Evolutionary conservation across 2,113 vertebrate genomes (phyloP).

Genomic region (Galemys pyrenaicus): DNA sequence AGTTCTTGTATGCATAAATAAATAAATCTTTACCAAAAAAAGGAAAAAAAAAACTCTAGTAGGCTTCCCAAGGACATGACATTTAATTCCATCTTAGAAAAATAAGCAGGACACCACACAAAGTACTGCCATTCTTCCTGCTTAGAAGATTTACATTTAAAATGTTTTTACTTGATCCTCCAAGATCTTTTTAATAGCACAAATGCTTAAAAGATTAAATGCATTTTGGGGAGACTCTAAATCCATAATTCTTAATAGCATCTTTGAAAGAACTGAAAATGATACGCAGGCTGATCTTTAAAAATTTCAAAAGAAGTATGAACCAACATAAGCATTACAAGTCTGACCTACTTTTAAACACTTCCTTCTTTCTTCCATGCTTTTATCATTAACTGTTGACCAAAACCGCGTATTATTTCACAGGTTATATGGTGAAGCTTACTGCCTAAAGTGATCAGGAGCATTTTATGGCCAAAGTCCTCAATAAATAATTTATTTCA

Average conservation of each 20-base stretch:
- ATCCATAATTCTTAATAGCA: slow-evolving; percentile 52
- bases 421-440: not conserved
- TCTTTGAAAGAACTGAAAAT: slow-evolving; percentile 63
- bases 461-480: slow-evolving; percentile 53
- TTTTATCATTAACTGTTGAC: slow-evolving; percentile 67
- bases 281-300: slow-evolving; percentile 29
- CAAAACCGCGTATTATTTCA: slow-evolving; percentile 49
- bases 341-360: not conserved
- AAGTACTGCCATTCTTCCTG: not conserved
- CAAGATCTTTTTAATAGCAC: slow-evolving; percentile 57
- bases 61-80: not conserved
- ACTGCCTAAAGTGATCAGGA: slow-evolving; percentile 11
- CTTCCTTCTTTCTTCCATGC: slow-evolving; percentile 46
- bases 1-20: too few species aligned
- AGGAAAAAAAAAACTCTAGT: not conserved
- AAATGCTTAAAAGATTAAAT: slow-evolving; percentile 67
- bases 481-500: slow-evolving; percentile 68
- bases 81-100: slow-evolving; percentile 65
- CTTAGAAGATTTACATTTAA: slow-evolving; percentile 49
- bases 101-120: slow-evolving; percentile 3
- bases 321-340: slow-evolving; percentile 58
- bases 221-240: slow-evolving; percentile 39
- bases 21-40: too few species aligned
- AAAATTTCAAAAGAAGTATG: slow-evolving; percentile 45
- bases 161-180: slow-evolving; percentile 47